Evolutionary conservation across 1,140 invertebrate species (phyloP).

Genomic region (Akabosia matsudoensis): DNA sequence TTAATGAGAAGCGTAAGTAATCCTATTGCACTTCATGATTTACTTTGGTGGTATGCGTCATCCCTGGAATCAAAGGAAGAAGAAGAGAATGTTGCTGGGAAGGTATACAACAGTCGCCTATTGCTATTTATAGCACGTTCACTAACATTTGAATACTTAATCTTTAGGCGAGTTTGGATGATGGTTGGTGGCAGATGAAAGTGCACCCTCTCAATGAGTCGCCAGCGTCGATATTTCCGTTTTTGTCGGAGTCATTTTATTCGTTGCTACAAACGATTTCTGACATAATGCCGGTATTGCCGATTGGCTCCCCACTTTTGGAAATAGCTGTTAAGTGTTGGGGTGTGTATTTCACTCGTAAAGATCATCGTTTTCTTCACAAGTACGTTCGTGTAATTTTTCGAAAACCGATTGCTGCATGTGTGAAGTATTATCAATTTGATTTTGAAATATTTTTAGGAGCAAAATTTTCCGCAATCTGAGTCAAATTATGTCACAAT

Average conservation of each 20-base stretch:
- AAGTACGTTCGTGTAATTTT: slow-evolving; percentile 54
- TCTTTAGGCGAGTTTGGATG: slow-evolving; percentile 40
- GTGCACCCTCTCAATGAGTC: slow-evolving; percentile 41
- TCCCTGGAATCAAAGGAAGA: slow-evolving; percentile 56
- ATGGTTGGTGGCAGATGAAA: slow-evolving; percentile 46
- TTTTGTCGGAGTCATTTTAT: slow-evolving; percentile 77
- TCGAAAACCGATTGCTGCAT: background rate
- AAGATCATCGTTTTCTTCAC: slow-evolving; percentile 91
- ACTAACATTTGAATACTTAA: background rate
- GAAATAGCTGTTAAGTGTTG: slow-evolving; percentile 91
- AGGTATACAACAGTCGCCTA: background rate
- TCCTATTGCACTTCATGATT: slow-evolving; percentile 82
- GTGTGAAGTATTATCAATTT: slow-evolving; percentile 27
- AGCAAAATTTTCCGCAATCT: slow-evolving; percentile 94
- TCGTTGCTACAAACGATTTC: slow-evolving; percentile 84
- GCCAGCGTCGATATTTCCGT: slow-evolving; percentile 40
- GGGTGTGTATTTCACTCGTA: slow-evolving; percentile 79
- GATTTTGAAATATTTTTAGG: slow-evolving; percentile 50
- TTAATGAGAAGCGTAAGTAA: slow-evolving; percentile 85
- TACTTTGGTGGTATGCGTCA: slow-evolving; percentile 91
- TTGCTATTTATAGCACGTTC: background rate
- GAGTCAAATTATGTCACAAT: slow-evolving; percentile 89
- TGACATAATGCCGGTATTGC: slow-evolving; percentile 85
- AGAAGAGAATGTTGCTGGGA: slow-evolving; percentile 40
- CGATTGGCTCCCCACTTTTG: slow-evolving; percentile 78